A percentile compares a stretch with the other conserved stretches of the same genome.
These are phyloP conservation scores for Drosophila sucinea DNA, from an alignment of 1,140 invertebrate species.

Conservation along the genomic window DNA sequence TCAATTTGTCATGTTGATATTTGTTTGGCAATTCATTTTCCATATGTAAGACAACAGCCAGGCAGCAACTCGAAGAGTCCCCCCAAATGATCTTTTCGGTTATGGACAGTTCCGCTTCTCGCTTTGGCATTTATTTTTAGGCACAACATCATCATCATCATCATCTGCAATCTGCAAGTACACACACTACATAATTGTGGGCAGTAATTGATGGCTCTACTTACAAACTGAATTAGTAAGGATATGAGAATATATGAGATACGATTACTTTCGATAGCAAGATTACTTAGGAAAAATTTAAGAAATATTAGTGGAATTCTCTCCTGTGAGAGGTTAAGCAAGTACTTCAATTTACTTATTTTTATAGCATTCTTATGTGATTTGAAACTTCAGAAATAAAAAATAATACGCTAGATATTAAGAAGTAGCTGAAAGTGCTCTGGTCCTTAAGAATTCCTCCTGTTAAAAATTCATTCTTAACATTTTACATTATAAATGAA, in stretches of 20 bases:
- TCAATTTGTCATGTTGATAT: slow-evolving; percentile 82
- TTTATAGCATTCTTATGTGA: too few species aligned
- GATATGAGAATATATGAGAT: background rate
- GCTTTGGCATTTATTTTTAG: slow-evolving; percentile 60
- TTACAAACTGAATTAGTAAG: slow-evolving; percentile 43
- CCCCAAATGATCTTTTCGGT: slow-evolving; percentile 7
- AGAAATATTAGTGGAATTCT: background rate
- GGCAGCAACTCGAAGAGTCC: slow-evolving; percentile 6
- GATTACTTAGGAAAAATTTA: background rate
- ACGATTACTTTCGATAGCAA: background rate
- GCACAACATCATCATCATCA: slow-evolving; percentile 5
- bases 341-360: too few species aligned
- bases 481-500: too few species aligned
- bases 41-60: slow-evolving; percentile 48
- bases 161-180: slow-evolving; percentile 42
- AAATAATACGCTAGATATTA: too few species aligned
- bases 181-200: slow-evolving; percentile 52
- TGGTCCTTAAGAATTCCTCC: too few species aligned
- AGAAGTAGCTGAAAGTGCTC: too few species aligned
- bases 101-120: slow-evolving; percentile 45
- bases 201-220: slow-evolving; percentile 73
- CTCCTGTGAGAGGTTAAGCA: too few species aligned
- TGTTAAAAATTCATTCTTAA: too few species aligned
- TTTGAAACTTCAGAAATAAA: too few species aligned
- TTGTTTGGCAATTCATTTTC: slow-evolving; percentile 82